Percentiles rank a stretch among this genome's conserved stretches.
phyloP scores from a whole-genome alignment of 2,888 invertebrate species.

The Phymatocera aterrima region DNA sequence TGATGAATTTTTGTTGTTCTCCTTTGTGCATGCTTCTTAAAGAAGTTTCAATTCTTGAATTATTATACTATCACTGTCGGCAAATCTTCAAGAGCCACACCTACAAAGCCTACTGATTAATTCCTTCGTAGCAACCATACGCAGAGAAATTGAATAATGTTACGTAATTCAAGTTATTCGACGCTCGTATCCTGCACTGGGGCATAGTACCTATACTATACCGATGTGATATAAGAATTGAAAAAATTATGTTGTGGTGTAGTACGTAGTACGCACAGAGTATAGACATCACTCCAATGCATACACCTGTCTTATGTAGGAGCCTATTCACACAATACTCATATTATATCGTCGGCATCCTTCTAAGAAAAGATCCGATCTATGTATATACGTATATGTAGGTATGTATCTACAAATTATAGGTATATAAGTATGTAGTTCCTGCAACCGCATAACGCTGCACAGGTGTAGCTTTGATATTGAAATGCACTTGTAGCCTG shows the following conservation, averaged over 20 bases:
- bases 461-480: constrained; percentile 22
- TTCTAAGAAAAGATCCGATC: no score
- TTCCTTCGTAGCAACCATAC: background rate
- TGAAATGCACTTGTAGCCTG: background rate
- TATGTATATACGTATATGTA: no score
- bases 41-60: background rate
- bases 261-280: background rate
- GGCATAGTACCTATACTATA: no score
- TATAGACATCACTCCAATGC: background rate
- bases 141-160: constrained; percentile 1
- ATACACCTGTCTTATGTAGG: no score
- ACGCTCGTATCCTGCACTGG: background rate
- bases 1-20: background rate
- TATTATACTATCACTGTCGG: background rate
- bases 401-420: background rate
- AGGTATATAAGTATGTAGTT: background rate
- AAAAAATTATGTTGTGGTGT: background rate
- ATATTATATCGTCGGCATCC: constrained; percentile 2
- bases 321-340: background rate
- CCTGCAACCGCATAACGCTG: background rate
- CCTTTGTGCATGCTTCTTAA: background rate
- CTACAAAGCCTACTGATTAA: background rate
- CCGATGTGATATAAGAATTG: background rate
- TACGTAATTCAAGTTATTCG: background rate
- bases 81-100: background rate